These are phyloP conservation scores for Harpagoxenus sublaevis DNA, from an alignment of 2,888 invertebrate species.

Conservation along the genomic window DNA sequence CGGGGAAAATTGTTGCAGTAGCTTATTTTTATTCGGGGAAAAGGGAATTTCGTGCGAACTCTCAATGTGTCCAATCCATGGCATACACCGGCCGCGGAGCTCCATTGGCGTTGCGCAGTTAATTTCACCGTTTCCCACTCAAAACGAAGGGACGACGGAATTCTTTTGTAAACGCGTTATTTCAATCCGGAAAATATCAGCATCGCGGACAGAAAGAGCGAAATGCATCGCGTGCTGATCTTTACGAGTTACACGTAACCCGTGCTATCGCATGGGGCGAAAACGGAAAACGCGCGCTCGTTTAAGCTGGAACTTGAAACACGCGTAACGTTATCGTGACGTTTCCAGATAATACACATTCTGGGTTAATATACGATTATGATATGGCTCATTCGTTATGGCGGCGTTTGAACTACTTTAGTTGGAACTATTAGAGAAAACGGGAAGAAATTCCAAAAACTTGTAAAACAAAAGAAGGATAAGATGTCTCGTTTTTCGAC, in stretches of 20 bases:
- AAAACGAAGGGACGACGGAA: neutral
- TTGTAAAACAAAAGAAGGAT: no score
- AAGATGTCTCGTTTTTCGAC: no score
- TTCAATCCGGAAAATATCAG: conserved; percentile 14
- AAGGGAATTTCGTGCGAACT: neutral
- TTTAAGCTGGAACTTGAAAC: conserved; percentile 34
- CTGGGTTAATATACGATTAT: conserved; percentile 43
- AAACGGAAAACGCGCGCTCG: conserved; percentile 29
- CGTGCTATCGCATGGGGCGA: conserved; percentile 14
- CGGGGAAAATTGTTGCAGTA: neutral
- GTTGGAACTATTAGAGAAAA: no score
- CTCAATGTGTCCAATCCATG: conserved; percentile 7
- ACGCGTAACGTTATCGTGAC: conserved; percentile 42
- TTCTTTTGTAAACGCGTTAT: conserved; percentile 8
- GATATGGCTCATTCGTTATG: conserved; percentile 26
- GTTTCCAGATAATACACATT: conserved; percentile 42
- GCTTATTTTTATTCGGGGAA: conserved; percentile 16
- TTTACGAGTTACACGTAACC: conserved; percentile 7
- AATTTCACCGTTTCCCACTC: conserved; percentile 5
- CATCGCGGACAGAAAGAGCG: neutral
- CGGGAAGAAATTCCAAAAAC: no score
- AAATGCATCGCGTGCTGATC: conserved; percentile 24
- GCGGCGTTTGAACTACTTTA: neutral
- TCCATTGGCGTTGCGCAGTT: conserved; percentile 10
- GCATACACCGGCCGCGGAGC: neutral